Percentiles rank a stretch among this genome's conserved stretches.
Conservation (phyloP, 2,888 invertebrate genomes). For the Troglohyphantes excavatus region DNA sequence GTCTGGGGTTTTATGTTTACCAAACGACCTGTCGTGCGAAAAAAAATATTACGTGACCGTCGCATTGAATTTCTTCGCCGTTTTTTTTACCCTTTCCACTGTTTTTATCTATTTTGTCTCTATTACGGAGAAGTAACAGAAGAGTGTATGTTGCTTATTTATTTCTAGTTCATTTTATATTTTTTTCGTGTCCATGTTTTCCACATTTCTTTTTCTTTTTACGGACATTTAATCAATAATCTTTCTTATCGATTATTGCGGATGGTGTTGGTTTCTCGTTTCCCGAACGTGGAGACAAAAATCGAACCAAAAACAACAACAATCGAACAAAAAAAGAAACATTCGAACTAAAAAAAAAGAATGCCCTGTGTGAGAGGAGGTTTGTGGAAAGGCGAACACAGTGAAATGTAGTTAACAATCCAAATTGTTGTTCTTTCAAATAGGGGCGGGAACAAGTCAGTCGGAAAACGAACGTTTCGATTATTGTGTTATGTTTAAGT, state of each 20-base stretch:
- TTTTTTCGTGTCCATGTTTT: slow-evolving; percentile 22
- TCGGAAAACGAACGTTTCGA: slow-evolving; percentile 24
- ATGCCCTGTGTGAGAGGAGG: neutral
- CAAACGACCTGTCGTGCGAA: neutral
- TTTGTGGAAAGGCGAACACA: slow-evolving; percentile 13
- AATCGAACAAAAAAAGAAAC: neutral
- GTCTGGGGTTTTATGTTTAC: neutral
- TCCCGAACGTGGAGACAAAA: slow-evolving; percentile 33
- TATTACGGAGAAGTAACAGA: slow-evolving; percentile 62
- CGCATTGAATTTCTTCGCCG: slow-evolving; percentile 16
- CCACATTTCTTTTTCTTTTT: slow-evolving; percentile 44
- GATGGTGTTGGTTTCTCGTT: slow-evolving; percentile 65
- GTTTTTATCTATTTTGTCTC: slow-evolving; percentile 46
- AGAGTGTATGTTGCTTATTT: neutral
- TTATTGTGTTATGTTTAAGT: slow-evolving; percentile 2
- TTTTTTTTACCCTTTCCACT: slow-evolving; percentile 23
- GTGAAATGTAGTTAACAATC: slow-evolving; percentile 35
- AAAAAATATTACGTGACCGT: slow-evolving; percentile 18
- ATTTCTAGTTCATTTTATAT: slow-evolving; percentile 16
- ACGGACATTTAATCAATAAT: slow-evolving; percentile 67
- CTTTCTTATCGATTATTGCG: slow-evolving; percentile 53
- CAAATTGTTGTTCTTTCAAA: slow-evolving; percentile 39
- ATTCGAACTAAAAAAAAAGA: neutral
- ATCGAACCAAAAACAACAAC: neutral
- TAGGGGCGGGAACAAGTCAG: slow-evolving; percentile 16